Base-by-base conservation (phyloP, 2,113 vertebrate genomes). In the Mastomys natalensis region DNA sequence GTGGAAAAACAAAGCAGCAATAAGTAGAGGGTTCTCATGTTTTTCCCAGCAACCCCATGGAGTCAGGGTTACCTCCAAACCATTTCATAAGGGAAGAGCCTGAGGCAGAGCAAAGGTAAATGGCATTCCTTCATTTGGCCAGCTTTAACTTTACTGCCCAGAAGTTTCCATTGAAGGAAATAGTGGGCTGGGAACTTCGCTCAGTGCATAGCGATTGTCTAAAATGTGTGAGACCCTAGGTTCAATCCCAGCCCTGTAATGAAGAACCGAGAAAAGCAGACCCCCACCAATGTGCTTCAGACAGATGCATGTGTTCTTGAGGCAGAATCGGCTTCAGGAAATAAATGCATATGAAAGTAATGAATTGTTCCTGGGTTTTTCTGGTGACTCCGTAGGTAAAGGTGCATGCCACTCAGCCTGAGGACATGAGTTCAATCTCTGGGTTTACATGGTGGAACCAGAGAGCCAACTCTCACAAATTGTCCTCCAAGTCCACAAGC, bases 161-260 rank as follows among this genome's bases (percentile, higher is more conserved):
- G 48, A 37, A n/a, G 45, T 89, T 91, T 73, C 51, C 37, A 43
- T 40, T 43, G 68, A 6, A 60, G 70, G 55, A 37, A 16, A n/a
- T 0, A 7, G 43, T 34, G 24, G 64, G 15, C 48, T 72, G 31
- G 15, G 21, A 29, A 21, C 17, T 53, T 13, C 3, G 22, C 24
- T 62, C 53, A 43, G 48, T 51, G 43, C 3, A 40, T 24, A 64
- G 17, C 5, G 0, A 15, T 31, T 40, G 31, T 29, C 51, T 62
- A 2, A 6, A 37, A 34, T 37, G 1, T 8, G 34, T 34, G 3
- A 40, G 37, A 17, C 7, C 11, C 10, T 13, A 31, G 8, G 22
- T 80, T 72, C 31, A 21, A 10, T 22, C 4, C 55, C 26, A 62
- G 55, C 24, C 6, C 55, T 24, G 8, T 6, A 26, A 51, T 7